Base-by-base conservation (phyloP, 2,888 invertebrate genomes). In the Apodemia zela region DNA sequence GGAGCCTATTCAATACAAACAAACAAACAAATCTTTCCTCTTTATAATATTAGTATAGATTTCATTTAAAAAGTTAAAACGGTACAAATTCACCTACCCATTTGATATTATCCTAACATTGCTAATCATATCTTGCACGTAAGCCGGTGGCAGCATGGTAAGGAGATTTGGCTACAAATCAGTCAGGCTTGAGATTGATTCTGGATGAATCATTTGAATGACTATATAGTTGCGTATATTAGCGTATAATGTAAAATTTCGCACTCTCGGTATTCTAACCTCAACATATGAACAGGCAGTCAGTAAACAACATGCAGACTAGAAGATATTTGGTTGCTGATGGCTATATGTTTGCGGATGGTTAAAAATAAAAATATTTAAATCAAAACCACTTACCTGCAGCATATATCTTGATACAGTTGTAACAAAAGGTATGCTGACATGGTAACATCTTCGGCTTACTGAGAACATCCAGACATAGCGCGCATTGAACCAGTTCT, bases 401-500 rank as follows among this genome's bases (percentile, higher is more conserved):
- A 51, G 87, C 79, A 70, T 92, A 92, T 59, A 87, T 88, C 67
- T 91, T 87, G 35, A 95, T 81, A 71, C 95, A 95, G 2, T 87
- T 81, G 64, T 92, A 79, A 67, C 95, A 95, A 77, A 94, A 95
- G 0, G 94, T 94, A 73, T 95, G 95, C 71, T 94, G 94, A 72
- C 95, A 95, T 0, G 93, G 93, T 70, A 95, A 79, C 94, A 94
- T 94, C 77, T 93, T 93, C 1, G 94, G 93, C 57, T 92, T 89
- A 68, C 86, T 83, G 7, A 94, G 80, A 33, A 91, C 85, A 68
- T 93, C 93, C 67, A 93, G 77, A 66, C 94, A 94, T 42, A 94
- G 80, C 1, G 93, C 87, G 72, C 94, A 94, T 80, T 93, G 93
- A 17, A 94, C 87, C 64, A 94, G 73, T 65, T 94, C 94, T 73